Evolutionary conservation across 1,140 invertebrate genomes (phyloP).

Genomic region (Ceratosolen fusciceps): DNA sequence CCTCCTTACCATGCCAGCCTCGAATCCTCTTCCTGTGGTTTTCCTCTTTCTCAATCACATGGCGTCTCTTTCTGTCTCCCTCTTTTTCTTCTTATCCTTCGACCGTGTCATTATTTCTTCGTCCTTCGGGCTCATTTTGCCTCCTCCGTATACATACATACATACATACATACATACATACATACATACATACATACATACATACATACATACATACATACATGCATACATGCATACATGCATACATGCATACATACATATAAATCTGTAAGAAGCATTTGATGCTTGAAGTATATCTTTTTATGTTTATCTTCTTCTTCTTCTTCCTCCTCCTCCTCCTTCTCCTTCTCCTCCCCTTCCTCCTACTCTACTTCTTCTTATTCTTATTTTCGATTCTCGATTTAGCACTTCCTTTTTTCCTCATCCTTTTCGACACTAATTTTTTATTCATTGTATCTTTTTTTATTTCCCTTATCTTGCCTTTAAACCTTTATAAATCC

Average conservation of each 20-base stretch:
- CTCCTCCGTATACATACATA: not conserved
- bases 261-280: not conserved
- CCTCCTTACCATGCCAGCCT: conserved; percentile 5
- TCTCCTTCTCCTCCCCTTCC: not conserved
- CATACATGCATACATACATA: too few relatives aligned
- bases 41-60: conserved; percentile 54
- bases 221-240: too few relatives aligned
- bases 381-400: not conserved
- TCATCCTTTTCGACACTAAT: too few relatives aligned
- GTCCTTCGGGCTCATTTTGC: conserved; percentile 7
- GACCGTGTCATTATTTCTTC: conserved; percentile 36
- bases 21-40: conserved; percentile 50
- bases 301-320: not conserved
- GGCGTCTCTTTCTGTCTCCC: conserved; percentile 46
- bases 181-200: too few relatives aligned
- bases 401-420: too few relatives aligned
- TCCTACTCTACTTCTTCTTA: not conserved
- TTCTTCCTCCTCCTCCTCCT: not conserved
- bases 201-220: too few relatives aligned
- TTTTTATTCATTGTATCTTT: not conserved
- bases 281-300: not conserved
- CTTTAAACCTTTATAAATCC: not conserved
- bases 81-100: conserved; percentile 18
- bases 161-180: not conserved
- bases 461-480: not conserved